phyloP scores from a whole-genome alignment of 2,888 invertebrate genomes.

The Augochlorella aurata region DNA sequence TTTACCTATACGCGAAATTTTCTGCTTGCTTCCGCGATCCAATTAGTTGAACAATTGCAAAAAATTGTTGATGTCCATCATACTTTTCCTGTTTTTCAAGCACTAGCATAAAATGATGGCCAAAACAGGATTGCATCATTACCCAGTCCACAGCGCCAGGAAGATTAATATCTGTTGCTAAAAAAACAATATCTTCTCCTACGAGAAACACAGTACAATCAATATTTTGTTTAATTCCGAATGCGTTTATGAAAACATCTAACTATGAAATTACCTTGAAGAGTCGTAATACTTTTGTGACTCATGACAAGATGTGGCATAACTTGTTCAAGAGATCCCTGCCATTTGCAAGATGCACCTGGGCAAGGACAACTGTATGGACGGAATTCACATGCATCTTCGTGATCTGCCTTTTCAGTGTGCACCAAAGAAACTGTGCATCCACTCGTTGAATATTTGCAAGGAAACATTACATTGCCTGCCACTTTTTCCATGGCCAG shows the following conservation, averaged over 20 bases:
- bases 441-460: conserved; percentile 98
- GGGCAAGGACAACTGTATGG: conserved; percentile 99
- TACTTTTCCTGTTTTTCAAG: conserved; percentile 99
- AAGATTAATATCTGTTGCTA: conserved; percentile 99
- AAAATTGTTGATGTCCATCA: conserved; percentile 97
- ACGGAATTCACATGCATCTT: conserved; percentile 98
- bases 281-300: conserved; percentile 98
- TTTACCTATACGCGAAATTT: conserved; percentile 96
- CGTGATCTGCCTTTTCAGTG: conserved; percentile 99
- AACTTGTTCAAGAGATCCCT: conserved; percentile 97
- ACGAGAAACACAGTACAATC: conserved; percentile 38
- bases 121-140: conserved; percentile 99
- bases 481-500: conserved; percentile 99
- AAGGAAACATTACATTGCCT: conserved; percentile 98
- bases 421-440: conserved; percentile 95
- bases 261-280: conserved; percentile 88
- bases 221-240: neutral
- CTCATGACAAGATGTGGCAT: conserved; percentile 99
- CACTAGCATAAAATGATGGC: conserved; percentile 99
- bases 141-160: conserved; percentile 99
- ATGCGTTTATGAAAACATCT: no score
- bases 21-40: conserved; percentile 99
- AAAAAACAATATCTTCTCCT: conserved; percentile 99
- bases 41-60: conserved; percentile 99
- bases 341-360: conserved; percentile 99